These are phyloP conservation scores for Carassius gibelio DNA, from an alignment of 2,113 vertebrate genomes.

Conservation along the genomic window DNA sequence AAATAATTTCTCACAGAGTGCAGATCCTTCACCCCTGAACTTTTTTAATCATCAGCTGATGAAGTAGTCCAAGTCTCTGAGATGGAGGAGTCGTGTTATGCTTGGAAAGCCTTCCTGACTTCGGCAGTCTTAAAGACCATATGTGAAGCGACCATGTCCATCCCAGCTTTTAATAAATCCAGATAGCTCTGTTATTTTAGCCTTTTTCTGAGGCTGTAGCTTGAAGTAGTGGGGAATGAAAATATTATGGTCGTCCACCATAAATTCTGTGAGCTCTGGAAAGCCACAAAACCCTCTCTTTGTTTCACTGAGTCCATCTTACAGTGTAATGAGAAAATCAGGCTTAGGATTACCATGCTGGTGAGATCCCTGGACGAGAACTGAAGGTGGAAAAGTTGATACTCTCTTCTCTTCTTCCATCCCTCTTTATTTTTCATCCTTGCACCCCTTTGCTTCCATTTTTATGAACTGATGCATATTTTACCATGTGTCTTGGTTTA, in stretches of 20 bases:
- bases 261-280: slow-evolving; percentile 58
- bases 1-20: slow-evolving; percentile 59
- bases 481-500: neutral
- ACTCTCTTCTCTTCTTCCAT: slow-evolving; percentile 52
- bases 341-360: slow-evolving; percentile 36
- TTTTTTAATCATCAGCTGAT: slow-evolving; percentile 70
- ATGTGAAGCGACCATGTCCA: slow-evolving; percentile 64
- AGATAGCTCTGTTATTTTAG: slow-evolving; percentile 64
- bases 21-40: slow-evolving; percentile 60
- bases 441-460: slow-evolving; percentile 50
- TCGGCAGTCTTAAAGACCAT: slow-evolving; percentile 61
- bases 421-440: slow-evolving; percentile 43
- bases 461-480: slow-evolving; percentile 9
- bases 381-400: slow-evolving; percentile 46
- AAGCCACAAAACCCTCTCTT: slow-evolving; percentile 58
- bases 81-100: slow-evolving; percentile 70
- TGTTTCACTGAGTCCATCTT: slow-evolving; percentile 62
- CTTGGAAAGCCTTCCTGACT: slow-evolving; percentile 64
- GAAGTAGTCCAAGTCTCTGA: slow-evolving; percentile 66
- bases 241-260: slow-evolving; percentile 57
- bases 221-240: slow-evolving; percentile 50
- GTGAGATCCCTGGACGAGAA: slow-evolving; percentile 27
- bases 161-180: slow-evolving; percentile 65
- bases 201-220: slow-evolving; percentile 52
- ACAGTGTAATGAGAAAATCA: slow-evolving; percentile 69